Percentiles rank a stretch among this genome's conserved stretches.
Conservation (phyloP, 2,888 invertebrate genomes). For the Pachymerium ferrugineum region DNA sequence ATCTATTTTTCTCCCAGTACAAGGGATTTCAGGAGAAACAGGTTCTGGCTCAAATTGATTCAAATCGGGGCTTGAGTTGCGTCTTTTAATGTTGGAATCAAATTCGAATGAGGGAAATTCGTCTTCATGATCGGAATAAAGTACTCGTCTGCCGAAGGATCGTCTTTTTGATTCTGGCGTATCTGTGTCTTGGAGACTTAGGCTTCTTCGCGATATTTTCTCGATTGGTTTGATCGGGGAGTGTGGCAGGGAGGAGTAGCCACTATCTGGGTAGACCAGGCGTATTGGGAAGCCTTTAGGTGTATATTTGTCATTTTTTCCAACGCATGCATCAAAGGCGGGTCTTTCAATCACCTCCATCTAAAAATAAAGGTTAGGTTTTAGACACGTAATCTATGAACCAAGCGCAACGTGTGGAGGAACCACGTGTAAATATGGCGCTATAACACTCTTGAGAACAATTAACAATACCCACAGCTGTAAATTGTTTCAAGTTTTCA, state of each 20-base stretch:
- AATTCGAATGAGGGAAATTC: background rate
- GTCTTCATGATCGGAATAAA: background rate
- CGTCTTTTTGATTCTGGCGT: background rate
- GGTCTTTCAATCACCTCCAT: background rate
- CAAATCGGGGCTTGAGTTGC: background rate
- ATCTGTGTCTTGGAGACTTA: background rate
- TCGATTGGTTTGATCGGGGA: background rate
- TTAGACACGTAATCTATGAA: no score
- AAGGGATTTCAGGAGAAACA: no score
- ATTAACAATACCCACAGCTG: no score
- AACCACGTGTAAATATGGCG: no score
- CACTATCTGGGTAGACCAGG: no score
- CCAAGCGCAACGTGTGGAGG: no score
- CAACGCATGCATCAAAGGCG: background rate
- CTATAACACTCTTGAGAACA: no score
- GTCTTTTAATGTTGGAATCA: background rate
- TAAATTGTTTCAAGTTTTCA: no score
- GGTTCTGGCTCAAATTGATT: background rate
- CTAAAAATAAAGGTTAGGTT: no score
- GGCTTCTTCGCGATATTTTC: background rate
- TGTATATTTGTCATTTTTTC: background rate
- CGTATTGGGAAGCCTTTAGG: background rate
- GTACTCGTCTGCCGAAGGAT: background rate
- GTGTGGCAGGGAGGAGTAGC: background rate
- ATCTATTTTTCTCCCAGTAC: background rate